phyloP scores from a whole-genome alignment of 2,113 vertebrate genomes.

The Hypocryptadius cinnamomeus region DNA sequence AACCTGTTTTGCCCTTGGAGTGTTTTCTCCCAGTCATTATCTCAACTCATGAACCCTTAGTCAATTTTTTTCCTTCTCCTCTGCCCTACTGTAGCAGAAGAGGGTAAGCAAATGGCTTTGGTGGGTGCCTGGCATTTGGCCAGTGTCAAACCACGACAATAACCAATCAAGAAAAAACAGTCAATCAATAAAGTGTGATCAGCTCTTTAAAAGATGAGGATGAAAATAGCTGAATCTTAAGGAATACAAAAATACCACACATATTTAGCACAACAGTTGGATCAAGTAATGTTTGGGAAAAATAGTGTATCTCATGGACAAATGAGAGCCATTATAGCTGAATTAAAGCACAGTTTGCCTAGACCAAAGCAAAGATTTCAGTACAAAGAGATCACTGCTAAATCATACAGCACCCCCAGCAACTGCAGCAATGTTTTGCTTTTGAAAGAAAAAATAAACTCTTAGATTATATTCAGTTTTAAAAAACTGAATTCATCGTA shows the following conservation, averaged over 20 bases:
- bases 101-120: fast-evolving
- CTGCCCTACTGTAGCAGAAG: neutral
- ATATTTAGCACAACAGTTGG: neutral
- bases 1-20: neutral
- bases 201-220: neutral
- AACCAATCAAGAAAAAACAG: neutral
- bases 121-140: neutral
- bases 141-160: neutral
- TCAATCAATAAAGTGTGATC: neutral
- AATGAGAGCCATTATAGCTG: neutral
- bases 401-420: neutral
- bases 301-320: neutral
- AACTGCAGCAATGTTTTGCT: neutral
- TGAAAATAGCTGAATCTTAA: neutral
- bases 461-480: neutral
- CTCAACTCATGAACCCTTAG: neutral
- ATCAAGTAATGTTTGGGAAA: neutral
- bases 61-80: neutral
- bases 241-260: neutral
- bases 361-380: neutral
- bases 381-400: neutral
- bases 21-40: neutral
- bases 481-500: neutral
- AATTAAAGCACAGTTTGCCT: neutral
- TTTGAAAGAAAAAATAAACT: neutral